Evolutionary conservation across 2,113 vertebrate genomes (phyloP).

Genomic region (Arvicanthis niloticus): DNA sequence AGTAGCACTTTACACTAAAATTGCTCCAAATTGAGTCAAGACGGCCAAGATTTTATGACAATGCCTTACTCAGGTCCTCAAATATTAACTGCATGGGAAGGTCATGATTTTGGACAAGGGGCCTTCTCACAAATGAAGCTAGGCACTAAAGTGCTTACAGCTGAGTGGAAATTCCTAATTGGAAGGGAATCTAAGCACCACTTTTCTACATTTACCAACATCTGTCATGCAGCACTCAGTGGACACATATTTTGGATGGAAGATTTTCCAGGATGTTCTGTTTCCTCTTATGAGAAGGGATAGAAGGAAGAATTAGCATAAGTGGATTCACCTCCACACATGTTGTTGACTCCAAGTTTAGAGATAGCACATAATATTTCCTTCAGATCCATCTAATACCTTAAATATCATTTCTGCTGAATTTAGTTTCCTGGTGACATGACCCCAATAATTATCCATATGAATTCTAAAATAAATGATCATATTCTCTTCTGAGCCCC

Average conservation of each 20-base stretch:
- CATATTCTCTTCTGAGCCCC: background rate
- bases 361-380: background rate
- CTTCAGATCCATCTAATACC: background rate
- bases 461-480: background rate
- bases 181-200: background rate
- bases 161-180: background rate
- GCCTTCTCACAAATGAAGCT: background rate
- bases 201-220: background rate
- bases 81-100: background rate
- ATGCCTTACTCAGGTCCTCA: background rate
- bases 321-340: background rate
- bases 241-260: background rate
- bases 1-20: background rate
- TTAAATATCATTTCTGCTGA: background rate
- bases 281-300: background rate
- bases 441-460: background rate
- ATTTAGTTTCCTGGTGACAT: background rate
- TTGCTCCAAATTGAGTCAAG: background rate
- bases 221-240: background rate
- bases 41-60: background rate
- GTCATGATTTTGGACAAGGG: background rate
- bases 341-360: background rate
- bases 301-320: background rate
- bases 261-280: background rate
- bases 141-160: background rate